A percentile compares a stretch with the other conserved stretches of the same genome.
Conservation (phyloP, 35 echinoderm and acorn worm species). For the Strongylocentrotus purpuratus region DNA sequence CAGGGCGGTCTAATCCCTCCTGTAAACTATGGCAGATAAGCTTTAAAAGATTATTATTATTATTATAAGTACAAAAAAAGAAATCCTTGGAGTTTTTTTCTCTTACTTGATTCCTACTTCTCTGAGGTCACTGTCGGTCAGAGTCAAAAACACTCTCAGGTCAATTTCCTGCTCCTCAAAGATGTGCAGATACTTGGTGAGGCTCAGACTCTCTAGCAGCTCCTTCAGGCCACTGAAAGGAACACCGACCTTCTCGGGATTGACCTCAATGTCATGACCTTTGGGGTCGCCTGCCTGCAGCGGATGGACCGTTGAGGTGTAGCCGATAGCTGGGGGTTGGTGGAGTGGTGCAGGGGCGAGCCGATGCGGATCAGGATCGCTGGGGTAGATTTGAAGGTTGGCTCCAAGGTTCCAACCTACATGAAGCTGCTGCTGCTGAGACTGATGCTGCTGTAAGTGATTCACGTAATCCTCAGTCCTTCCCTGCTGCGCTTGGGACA, state of each 20-base stretch:
- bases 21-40: too few species aligned
- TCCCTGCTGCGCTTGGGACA: neutral
- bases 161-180: conserved; percentile 98
- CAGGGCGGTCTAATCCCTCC: too few species aligned
- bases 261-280: neutral
- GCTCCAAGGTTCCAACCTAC: conserved; percentile 41
- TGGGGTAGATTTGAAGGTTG: conserved; percentile 41
- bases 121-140: conserved; percentile 93
- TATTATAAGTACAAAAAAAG: too few species aligned
- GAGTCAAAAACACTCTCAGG: conserved; percentile 89
- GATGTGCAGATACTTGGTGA: conserved; percentile 79
- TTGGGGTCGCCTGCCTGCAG: conserved; percentile 39
- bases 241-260: neutral
- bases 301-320: conserved; percentile 58
- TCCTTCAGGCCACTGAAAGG: conserved; percentile 39
- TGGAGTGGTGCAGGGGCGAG: neutral
- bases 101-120: conserved; percentile 98
- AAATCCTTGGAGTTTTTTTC: too few species aligned
- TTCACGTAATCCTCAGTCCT: neutral
- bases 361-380: neutral
- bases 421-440: neutral
- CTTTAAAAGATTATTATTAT: too few species aligned
- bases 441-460: neutral
- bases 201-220: conserved; percentile 74
- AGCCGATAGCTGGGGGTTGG: conserved; percentile 46